Base-by-base conservation (phyloP, 2,113 vertebrate genomes). In the Marmota monax region DNA sequence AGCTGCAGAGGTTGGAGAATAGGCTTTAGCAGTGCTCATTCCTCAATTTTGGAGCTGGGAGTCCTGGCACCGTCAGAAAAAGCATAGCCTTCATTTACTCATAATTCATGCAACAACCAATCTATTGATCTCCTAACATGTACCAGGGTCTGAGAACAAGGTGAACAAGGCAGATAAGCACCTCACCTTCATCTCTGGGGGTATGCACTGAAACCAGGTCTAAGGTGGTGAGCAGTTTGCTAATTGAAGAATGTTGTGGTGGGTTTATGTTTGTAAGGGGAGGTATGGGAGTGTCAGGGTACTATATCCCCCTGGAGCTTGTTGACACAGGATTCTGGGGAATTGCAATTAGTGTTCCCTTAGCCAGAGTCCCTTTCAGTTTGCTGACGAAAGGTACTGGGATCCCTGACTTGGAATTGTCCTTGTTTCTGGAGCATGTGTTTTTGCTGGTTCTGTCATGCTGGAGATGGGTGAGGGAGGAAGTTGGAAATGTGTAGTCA, bases 391-490 rank as follows among this genome's bases (percentile, higher is more conserved):
- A 76, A 97, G 70, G 61, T 27, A 56, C 45, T 80, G 20, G 45
- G 42, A 78, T 94, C 34, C 39, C 73, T 92, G 72, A 65, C 51
- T 37, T 61, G 16, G 58, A 84, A 61, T 2, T 4, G 37, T 63
- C 9, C 45, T 29, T 92, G 56, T 72, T 76, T 96, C 61, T 85
- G 94, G 58, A 82, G 84, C 16, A 51, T 17, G 42, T 93, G 34
- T 72, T 88, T 45, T 90, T 48, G 53, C 82, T 93, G 37, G 45
- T 74, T 91, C 69, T 88, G 58, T 32, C 73, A 22, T 69, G 69
- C 27, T 88, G 39, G 14, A 14, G 9, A 20, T 18, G 18, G 45
- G 18, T 45, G 39, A 39, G 27, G 23, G 39, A 70, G 70, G 17
- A 9, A 51, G 22, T 4, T 85, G 51, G 67, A 48, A 42, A 86